Evolutionary conservation across 2,797 vertebrate genomes (phyloP).

Genomic region (Lepus oiostolus): DNA sequence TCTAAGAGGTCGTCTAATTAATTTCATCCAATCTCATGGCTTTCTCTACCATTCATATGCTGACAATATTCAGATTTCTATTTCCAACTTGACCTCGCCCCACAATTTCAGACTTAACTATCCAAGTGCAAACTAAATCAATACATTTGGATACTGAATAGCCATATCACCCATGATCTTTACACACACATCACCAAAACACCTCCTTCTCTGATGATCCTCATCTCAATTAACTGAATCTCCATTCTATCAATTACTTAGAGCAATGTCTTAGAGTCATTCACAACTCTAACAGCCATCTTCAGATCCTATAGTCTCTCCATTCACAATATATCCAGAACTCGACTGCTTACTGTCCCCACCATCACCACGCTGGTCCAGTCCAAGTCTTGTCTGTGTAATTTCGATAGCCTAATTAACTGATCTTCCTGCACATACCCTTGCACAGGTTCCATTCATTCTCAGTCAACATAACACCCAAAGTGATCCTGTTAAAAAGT

Average conservation of each 20-base stretch:
- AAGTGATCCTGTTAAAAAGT: neutral
- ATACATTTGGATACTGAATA: neutral
- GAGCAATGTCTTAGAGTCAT: neutral
- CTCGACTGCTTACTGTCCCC: neutral
- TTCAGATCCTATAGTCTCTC: neutral
- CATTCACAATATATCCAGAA: neutral
- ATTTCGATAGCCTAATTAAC: neutral
- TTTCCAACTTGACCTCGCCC: neutral
- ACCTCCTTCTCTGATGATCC: neutral
- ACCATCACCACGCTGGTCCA: too few species aligned
- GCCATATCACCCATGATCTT: conserved; percentile 2
- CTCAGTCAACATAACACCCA: conserved; percentile 5
- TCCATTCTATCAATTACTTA: neutral
- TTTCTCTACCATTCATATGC: neutral
- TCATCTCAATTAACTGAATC: neutral
- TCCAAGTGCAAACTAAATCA: neutral
- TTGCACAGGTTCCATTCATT: neutral
- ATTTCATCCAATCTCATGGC: neutral
- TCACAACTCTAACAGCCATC: neutral
- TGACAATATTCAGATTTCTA: conserved; percentile 10
- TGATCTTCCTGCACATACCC: neutral
- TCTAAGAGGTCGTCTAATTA: neutral
- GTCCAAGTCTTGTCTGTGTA: neutral
- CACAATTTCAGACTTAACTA: neutral
- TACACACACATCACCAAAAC: neutral